Conservation (phyloP, 2,113 vertebrate genomes). For the Amia ocellicauda region DNA sequence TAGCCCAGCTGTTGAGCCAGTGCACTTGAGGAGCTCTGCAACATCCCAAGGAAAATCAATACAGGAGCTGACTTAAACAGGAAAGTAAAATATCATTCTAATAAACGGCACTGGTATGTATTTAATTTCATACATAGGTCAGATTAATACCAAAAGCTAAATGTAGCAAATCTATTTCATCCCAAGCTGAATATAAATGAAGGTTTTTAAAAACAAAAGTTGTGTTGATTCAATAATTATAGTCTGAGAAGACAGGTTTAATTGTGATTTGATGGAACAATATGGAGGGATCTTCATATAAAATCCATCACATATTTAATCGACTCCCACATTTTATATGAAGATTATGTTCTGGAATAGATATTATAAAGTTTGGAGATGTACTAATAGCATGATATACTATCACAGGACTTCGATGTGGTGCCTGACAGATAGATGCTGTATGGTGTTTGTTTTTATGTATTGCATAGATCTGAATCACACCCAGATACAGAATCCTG, state of each 20-base stretch:
- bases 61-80: not conserved
- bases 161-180: too few species aligned
- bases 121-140: not conserved
- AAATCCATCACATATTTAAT: not conserved
- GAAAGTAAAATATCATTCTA: not conserved
- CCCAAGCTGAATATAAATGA: too few species aligned
- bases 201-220: too few species aligned
- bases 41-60: not conserved
- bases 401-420: not conserved
- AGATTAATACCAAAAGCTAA: too few species aligned
- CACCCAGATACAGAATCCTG: constrained; percentile 2
- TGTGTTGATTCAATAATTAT: too few species aligned
- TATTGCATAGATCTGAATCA: not conserved
- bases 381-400: not conserved
- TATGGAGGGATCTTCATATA: too few species aligned
- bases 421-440: constrained; percentile 6
- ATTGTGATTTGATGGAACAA: too few species aligned
- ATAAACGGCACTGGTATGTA: not conserved
- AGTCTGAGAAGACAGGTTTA: too few species aligned
- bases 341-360: not conserved
- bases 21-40: not conserved
- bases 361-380: not conserved
- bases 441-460: not conserved
- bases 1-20: not conserved
- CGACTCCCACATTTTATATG: not conserved